Conservation (phyloP, 2,888 invertebrate genomes). For the Apamea crenata region DNA sequence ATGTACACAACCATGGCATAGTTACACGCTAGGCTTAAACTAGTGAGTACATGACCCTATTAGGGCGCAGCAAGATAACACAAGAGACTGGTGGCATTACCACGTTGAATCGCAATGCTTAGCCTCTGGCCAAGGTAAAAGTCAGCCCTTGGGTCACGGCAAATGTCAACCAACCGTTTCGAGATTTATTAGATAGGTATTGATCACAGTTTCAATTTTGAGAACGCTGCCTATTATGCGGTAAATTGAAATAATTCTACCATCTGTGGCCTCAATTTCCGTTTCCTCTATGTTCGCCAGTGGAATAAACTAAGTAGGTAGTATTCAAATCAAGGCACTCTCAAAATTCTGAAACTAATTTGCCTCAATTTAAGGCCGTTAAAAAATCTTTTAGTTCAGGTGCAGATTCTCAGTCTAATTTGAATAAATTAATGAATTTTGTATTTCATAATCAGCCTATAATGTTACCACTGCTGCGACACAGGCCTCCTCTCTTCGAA, state of each 20-base stretch:
- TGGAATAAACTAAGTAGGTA: not conserved
- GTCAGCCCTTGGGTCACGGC: too few species aligned
- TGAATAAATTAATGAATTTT: not conserved
- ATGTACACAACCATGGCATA: too few species aligned
- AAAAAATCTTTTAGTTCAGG: not conserved
- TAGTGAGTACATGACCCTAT: too few species aligned
- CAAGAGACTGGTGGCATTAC: too few species aligned
- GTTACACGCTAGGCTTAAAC: too few species aligned
- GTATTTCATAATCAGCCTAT: not conserved
- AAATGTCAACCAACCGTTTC: too few species aligned
- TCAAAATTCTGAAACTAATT: not conserved
- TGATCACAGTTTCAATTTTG: not conserved
- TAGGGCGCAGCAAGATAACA: too few species aligned
- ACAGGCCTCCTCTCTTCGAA: too few species aligned
- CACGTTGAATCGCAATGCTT: too few species aligned
- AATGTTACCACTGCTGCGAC: too few species aligned
- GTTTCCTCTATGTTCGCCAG: not conserved
- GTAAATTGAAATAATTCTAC: not conserved
- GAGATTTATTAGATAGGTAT: not conserved
- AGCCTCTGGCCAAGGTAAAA: too few species aligned
- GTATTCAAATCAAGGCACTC: not conserved
- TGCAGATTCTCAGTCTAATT: not conserved
- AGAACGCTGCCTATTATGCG: not conserved
- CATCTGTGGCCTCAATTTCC: not conserved
- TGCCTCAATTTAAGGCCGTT: not conserved